Evolutionary conservation across 2,888 invertebrate genomes (phyloP).

Genomic region (Drosophila prostipennis): DNA sequence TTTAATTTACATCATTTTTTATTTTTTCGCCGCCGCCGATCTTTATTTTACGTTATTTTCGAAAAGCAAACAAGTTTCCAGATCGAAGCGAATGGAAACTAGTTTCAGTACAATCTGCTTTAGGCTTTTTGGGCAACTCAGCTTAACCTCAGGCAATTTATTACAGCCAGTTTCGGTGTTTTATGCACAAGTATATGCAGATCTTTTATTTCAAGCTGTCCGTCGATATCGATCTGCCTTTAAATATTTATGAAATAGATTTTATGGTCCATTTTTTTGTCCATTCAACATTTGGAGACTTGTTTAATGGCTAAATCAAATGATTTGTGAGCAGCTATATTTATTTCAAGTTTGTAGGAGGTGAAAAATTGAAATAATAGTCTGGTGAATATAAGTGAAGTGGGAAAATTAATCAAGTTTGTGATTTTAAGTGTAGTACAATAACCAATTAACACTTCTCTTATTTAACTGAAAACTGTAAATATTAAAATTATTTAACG

Average conservation of each 20-base stretch:
- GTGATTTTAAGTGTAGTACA: too few relatives aligned
- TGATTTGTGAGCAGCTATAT: conserved; percentile 54
- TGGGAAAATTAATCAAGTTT: not conserved
- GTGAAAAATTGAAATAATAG: not conserved
- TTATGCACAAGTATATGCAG: conserved; percentile 10
- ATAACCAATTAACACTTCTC: too few relatives aligned
- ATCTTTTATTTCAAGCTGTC: conserved; percentile 17
- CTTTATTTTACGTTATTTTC: conserved; percentile 26
- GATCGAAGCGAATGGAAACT: conserved; percentile 52
- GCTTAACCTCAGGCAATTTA: conserved; percentile 49
- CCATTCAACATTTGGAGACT: conserved; percentile 29
- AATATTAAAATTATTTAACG: too few relatives aligned
- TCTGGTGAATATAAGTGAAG: not conserved
- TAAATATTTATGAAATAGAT: conserved; percentile 71
- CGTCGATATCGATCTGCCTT: conserved; percentile 41
- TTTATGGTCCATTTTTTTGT: conserved; percentile 50
- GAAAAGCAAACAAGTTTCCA: conserved; percentile 61
- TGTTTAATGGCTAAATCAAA: conserved; percentile 60
- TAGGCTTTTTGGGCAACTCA: conserved; percentile 16
- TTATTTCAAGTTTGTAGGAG: conserved; percentile 4
- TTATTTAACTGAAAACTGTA: too few relatives aligned
- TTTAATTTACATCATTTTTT: conserved; percentile 61
- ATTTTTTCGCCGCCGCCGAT: conserved; percentile 8
- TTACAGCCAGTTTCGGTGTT: conserved; percentile 40
- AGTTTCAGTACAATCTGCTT: conserved; percentile 60